phyloP scores from a whole-genome alignment of 2,113 vertebrate genomes.

The Prolemur simus region DNA sequence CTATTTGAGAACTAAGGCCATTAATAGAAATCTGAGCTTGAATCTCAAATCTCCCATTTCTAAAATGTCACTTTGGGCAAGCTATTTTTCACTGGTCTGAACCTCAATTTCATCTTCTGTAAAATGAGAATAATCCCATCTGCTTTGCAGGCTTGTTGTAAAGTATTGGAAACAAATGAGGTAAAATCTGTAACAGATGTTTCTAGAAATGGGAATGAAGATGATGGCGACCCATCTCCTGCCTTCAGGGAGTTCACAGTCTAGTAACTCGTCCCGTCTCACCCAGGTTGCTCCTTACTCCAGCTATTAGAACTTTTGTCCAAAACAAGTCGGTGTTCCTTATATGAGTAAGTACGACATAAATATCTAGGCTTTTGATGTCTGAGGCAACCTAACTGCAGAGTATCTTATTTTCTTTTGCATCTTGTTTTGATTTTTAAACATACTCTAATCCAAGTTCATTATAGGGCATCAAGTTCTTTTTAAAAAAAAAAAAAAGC shows the following conservation, averaged over 20 bases:
- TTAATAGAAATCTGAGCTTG: background rate
- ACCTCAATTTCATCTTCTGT: background rate
- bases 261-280: background rate
- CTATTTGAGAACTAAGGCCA: background rate
- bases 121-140: background rate
- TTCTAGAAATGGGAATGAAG: background rate
- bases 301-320: background rate
- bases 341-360: background rate
- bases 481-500: background rate
- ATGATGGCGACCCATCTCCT: no score
- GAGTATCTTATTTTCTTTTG: background rate
- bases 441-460: background rate
- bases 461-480: background rate
- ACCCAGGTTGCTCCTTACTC: background rate
- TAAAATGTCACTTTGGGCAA: background rate
- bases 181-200: background rate
- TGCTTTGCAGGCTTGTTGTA: background rate
- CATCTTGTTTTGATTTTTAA: constrained; percentile 21
- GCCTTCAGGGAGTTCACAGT: background rate
- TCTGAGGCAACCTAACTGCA: background rate
- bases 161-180: background rate
- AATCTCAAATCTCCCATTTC: background rate
- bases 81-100: background rate
- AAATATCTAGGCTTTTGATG: background rate
- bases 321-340: background rate